phyloP scores from a whole-genome alignment of 2,888 invertebrate genomes.

The Cetonia aurata region DNA sequence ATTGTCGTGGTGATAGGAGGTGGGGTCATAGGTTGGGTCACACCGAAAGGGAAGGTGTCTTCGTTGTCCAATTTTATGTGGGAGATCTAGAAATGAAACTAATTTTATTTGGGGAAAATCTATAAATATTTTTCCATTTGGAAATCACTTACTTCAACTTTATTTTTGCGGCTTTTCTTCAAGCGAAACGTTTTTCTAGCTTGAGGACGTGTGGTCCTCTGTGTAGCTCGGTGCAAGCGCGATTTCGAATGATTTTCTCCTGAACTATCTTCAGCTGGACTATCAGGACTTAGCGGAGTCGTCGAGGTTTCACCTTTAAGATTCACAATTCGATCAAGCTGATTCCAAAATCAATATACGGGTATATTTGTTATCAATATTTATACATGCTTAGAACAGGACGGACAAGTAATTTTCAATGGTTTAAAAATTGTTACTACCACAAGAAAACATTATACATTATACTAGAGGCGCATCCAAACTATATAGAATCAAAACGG shows the following conservation, averaged over 20 bases:
- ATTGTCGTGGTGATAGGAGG: conserved; percentile 46
- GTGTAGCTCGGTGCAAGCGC: conserved; percentile 90
- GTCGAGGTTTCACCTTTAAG: conserved; percentile 79
- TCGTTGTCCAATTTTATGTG: conserved; percentile 68
- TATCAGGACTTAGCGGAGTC: conserved; percentile 81
- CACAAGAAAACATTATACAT: too few species aligned
- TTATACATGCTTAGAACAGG: too few species aligned
- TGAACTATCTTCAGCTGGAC: conserved; percentile 77
- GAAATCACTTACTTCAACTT: conserved; percentile 73
- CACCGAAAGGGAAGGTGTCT: conserved; percentile 49
- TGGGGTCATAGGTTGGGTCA: conserved; percentile 43
- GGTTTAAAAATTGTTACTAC: too few species aligned
- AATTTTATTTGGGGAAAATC: conserved; percentile 11
- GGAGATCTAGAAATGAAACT: conserved; percentile 62
- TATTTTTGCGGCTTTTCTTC: conserved; percentile 80
- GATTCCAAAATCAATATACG: too few species aligned
- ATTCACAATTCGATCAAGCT: not conserved
- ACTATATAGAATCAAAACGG: conserved; percentile 3
- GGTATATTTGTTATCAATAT: too few species aligned
- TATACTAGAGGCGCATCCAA: not conserved
- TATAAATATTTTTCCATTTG: conserved; percentile 1
- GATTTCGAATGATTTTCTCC: conserved; percentile 74
- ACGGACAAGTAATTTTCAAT: too few species aligned
- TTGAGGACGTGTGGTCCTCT: conserved; percentile 74
- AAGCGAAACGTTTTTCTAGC: conserved; percentile 89